Conservation (phyloP, 2,797 vertebrate species). For the Eutrigla gurnardus region DNA sequence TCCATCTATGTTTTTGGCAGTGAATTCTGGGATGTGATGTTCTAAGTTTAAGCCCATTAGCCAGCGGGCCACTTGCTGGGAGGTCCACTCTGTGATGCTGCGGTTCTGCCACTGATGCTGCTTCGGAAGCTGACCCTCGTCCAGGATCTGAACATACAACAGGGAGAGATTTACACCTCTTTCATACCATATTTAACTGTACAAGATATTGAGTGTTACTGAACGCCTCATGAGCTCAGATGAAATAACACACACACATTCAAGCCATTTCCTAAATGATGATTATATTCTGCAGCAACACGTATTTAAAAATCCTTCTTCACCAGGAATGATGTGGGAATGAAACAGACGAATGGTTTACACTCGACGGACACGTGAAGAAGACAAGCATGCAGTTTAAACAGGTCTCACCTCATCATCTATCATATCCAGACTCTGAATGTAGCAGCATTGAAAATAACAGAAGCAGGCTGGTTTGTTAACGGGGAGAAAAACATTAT, state of each 20-base stretch:
- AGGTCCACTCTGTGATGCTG: conserved; percentile 90
- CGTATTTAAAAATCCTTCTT: neutral
- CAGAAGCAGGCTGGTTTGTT: conserved; percentile 62
- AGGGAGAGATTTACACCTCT: neutral
- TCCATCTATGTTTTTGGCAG: conserved; percentile 92
- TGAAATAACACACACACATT: neutral
- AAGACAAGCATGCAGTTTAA: conserved; percentile 32
- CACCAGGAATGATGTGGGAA: conserved; percentile 5
- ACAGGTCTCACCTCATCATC: conserved; percentile 96
- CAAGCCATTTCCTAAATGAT: neutral
- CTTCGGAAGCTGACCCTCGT: conserved; percentile 89
- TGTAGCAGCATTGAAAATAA: conserved; percentile 73
- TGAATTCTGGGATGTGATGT: conserved; percentile 93
- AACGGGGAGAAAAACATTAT: conserved; percentile 45
- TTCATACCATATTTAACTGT: neutral
- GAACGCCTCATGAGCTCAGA: neutral
- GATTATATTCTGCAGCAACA: neutral
- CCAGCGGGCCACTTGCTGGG: conserved; percentile 95
- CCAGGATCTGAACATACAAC: conserved; percentile 86
- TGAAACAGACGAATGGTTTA: conserved; percentile 21
- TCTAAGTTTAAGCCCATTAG: conserved; percentile 91
- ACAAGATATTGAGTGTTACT: neutral
- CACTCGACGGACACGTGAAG: conserved; percentile 26
- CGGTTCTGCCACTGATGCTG: conserved; percentile 88
- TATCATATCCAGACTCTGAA: conserved; percentile 99